Percentiles rank a stretch among this genome's conserved stretches.
phyloP scores from a whole-genome alignment of 2,888 invertebrate species.

The Hyposoter didymator region DNA sequence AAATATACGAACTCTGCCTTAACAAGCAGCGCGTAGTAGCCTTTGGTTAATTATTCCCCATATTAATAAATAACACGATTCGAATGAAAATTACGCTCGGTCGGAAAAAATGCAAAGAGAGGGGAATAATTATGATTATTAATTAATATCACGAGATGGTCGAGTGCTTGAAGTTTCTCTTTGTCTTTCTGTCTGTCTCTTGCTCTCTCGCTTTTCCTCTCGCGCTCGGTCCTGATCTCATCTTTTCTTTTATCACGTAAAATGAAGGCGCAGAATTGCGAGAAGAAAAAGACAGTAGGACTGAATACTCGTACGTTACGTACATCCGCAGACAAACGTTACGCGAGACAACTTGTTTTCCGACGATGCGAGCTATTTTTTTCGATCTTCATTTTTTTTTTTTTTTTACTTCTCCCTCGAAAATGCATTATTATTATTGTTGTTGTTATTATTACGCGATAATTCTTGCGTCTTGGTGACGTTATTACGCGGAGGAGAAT shows the following conservation, averaged over 20 bases:
- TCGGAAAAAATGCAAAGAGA: constrained; percentile 22
- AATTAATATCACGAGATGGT: constrained; percentile 48
- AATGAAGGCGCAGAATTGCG: constrained; percentile 2
- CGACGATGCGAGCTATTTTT: constrained; percentile 10
- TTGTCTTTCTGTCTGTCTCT: constrained; percentile 1
- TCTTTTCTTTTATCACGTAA: constrained; percentile 5
- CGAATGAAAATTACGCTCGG: constrained; percentile 29
- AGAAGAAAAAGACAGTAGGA: not conserved
- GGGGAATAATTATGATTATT: constrained; percentile 40
- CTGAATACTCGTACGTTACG: constrained; percentile 26
- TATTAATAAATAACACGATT: constrained; percentile 36
- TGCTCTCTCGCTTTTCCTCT: not conserved
- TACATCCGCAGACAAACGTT: constrained; percentile 14
- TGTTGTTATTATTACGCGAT: constrained; percentile 41
- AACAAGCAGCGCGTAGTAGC: not conserved
- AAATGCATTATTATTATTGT: constrained; percentile 16
- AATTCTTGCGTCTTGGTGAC: constrained; percentile 32
- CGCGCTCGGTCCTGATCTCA: not conserved
- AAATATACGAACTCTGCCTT: not conserved
- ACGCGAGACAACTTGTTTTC: constrained; percentile 47
- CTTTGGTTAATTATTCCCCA: constrained; percentile 22
- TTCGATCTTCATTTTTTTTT: constrained; percentile 32
- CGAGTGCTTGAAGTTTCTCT: constrained; percentile 31
- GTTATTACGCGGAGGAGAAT: constrained; percentile 64
- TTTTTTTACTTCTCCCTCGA: not conserved